Evolutionary conservation across 2,113 vertebrate species (phyloP), one percentile per base, ranked within the genome.

Genomic region (Gymnocephalus cernua): DNA sequence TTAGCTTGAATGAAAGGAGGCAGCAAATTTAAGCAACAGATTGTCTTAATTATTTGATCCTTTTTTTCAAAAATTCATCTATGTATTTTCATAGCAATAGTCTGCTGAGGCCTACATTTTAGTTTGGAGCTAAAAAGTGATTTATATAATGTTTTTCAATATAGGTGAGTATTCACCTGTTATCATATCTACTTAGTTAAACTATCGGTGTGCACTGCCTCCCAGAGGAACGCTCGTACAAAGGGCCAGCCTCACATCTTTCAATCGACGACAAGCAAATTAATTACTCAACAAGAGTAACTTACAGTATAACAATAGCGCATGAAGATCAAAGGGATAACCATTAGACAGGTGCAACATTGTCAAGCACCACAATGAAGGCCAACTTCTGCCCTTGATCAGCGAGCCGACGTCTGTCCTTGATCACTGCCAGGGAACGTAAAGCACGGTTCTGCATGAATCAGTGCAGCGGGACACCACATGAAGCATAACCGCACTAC

Each of bases 311-410:
- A 86, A 85, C 74, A 83, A 81, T 32, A 84, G 73, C 56, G 41
- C 59, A 38, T 57, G 16, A 1, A 70, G 71, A 77, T 88, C 54
- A 84, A 77, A 84, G 50, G 77, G 45, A 65, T 4, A 87, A 82
- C 77, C 54, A 76, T 85, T 80, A 83, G 64, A 89, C 92, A 91
- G 91, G 86, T 89, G 91, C 79, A 66, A 89, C 80, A 83, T 76
- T 83, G 84, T 63, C 41, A 29, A 82, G 77, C 64, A 61, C 1
- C 51, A 68, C 79, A 41, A 23, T 35, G 71, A 74, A 80, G 74
- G 59, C 62, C 48, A 13, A 50, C 45, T n/a, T 58, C 47, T 81
- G 59, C 54, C 71, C 79, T 86, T 86, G 88, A 86, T 81, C 80
- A 53, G 44, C 3, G 65, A 57, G 79, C 79, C 75, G 66, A 1